A percentile compares a stretch with the other conserved stretches of the same genome.
These are phyloP conservation scores for Sylvilagus floridanus DNA, from an alignment of 2,797 vertebrate genomes.

Conservation along the genomic window DNA sequence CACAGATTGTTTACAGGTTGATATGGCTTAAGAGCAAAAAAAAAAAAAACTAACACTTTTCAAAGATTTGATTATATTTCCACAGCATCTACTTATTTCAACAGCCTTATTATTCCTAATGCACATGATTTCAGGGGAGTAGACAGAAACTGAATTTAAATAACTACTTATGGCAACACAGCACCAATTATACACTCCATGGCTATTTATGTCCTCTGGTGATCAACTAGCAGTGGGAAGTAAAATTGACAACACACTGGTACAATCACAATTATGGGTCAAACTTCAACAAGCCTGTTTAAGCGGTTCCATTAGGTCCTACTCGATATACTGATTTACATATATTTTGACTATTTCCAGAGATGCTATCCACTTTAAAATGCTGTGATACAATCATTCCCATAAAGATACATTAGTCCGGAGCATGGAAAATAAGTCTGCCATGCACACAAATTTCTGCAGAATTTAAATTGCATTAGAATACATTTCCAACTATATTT, in stretches of 20 bases:
- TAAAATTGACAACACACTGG: constrained; percentile 75
- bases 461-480: constrained; percentile 66
- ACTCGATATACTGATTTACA: constrained; percentile 78
- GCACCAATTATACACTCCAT: constrained; percentile 79
- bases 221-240: constrained; percentile 76
- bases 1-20: constrained; percentile 46
- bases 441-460: constrained; percentile 62
- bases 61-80: constrained; percentile 71
- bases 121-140: constrained; percentile 69
- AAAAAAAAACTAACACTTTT: constrained; percentile 42
- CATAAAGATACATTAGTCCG: constrained; percentile 62
- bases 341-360: constrained; percentile 79
- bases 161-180: constrained; percentile 72
- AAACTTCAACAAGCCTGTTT: constrained; percentile 79
- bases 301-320: constrained; percentile 78
- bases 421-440: constrained; percentile 50
- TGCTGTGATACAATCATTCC: constrained; percentile 67
- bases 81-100: constrained; percentile 73
- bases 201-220: constrained; percentile 77
- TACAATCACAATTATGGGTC: constrained; percentile 80
- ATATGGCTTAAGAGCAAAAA: background rate
- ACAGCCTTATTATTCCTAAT: constrained; percentile 76
- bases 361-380: constrained; percentile 67
- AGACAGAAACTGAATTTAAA: constrained; percentile 78
- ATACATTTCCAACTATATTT: constrained; percentile 24